Evolutionary conservation across 2,113 vertebrate species (phyloP), one percentile per base, ranked within the genome.

Genomic region (Plecturocebus donacophilus): DNA sequence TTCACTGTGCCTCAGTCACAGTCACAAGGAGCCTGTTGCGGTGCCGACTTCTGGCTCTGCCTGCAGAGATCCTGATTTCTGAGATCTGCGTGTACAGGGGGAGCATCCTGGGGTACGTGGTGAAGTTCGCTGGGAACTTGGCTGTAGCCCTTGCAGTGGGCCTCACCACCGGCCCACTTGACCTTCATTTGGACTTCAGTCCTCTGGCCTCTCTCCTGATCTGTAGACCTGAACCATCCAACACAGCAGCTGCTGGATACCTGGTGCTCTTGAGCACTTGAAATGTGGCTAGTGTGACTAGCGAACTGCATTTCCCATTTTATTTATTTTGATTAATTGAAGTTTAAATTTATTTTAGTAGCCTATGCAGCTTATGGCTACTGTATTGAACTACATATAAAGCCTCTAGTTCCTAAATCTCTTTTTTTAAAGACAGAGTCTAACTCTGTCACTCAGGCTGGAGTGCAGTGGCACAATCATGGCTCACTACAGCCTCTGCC

Each of bases 11-110:
- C 4, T 86, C 14, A 23, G 30, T 19, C 38, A 9, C 47, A 11
- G 54, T 9, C 58, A 14, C 6, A 1, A 52, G 61, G n/a, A 35
- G 30, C 45, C 16, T 52, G 12, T 61, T 8, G 10, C 0, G 0
- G 4, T 6, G 45, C 64, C 16, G 47, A 66, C 12, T 52, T n/a
- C 58, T 5, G 35, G 30, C 30, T 54, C 27, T 47, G 10, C 58
- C 54, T 11, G 68, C 56, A 30, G 6, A 30, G 30, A 20, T 14
- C 45, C 68, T 7, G 16, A 8, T 23, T 84, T 38, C 30, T 32
- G 35, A 32, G 42, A 11, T 23, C 4, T 16, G 38, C 16, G 1
- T 30, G 5, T 45, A 27, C 9, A 0, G 6, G 21, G 8, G 1
- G 38, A 30, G 49, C 11, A 6, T 17, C n/a, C 76, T 1, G 0